Percentiles rank a stretch among this genome's conserved stretches.
These are phyloP conservation scores for Empis livida DNA, from an alignment of 2,888 invertebrate genomes.

Conservation along the genomic window DNA sequence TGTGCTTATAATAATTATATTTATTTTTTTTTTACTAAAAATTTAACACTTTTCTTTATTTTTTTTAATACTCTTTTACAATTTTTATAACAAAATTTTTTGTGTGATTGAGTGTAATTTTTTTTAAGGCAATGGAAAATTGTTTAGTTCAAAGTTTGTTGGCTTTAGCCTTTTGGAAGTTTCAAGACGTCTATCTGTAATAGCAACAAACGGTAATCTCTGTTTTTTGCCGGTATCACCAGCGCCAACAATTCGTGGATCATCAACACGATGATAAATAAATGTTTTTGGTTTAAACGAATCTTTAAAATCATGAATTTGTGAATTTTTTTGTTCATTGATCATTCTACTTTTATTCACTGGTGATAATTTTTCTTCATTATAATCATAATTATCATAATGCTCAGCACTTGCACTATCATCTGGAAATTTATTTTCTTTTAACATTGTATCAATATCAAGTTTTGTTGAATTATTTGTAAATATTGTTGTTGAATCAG, in stretches of 20 bases:
- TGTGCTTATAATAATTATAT: no score
- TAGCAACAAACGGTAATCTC: conserved; percentile 33
- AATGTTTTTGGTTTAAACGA: conserved; percentile 23
- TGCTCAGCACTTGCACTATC: neutral
- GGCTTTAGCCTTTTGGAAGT: conserved; percentile 23
- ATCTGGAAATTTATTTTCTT: neutral
- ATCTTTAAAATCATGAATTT: neutral
- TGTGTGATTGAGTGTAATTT: neutral
- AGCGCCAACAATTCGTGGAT: conserved; percentile 23
- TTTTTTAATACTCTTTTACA: no score
- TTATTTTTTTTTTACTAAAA: no score
- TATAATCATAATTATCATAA: neutral
- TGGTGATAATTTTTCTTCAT: neutral
- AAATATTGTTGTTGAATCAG: conserved; percentile 2
- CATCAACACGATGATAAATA: conserved; percentile 33
- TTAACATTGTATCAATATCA: neutral
- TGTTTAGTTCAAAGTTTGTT: conserved; percentile 33
- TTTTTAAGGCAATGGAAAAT: conserved; percentile 34
- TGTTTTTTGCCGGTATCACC: conserved; percentile 26
- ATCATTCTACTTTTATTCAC: neutral
- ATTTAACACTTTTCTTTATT: no score
- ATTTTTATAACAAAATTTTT: no score
- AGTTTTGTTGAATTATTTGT: neutral
- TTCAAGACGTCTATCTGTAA: conserved; percentile 33
- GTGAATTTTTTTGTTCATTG: neutral